These are phyloP conservation scores for Suricata suricatta DNA, from an alignment of 2,113 vertebrate species.

Conservation along the genomic window DNA sequence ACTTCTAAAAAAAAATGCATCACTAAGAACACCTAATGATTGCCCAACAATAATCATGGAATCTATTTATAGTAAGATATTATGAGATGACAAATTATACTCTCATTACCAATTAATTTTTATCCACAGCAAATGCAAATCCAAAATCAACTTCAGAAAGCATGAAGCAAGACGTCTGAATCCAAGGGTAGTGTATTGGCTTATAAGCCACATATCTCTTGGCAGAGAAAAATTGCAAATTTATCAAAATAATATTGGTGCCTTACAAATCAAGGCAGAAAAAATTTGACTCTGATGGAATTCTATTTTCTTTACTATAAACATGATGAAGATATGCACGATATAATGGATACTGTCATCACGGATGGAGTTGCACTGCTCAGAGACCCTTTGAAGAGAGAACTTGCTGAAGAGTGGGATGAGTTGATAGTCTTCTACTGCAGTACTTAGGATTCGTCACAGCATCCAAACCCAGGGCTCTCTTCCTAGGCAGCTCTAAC, in stretches of 20 bases:
- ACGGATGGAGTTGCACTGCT: not conserved
- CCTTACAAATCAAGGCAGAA: not conserved
- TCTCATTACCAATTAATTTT: not conserved
- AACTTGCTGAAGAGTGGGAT: not conserved
- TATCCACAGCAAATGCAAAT: not conserved
- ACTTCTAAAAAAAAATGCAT: not conserved
- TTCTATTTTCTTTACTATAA: not conserved
- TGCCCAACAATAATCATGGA: not conserved
- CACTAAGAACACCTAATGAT: not conserved
- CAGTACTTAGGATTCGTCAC: not conserved
- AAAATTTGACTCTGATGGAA: not conserved
- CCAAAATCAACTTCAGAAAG: not conserved
- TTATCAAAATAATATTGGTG: not conserved
- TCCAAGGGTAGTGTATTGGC: not conserved
- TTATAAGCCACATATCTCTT: not conserved
- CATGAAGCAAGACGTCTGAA: not conserved
- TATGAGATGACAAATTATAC: not conserved
- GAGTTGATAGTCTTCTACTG: not conserved
- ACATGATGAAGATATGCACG: not conserved
- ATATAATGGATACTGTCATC: not conserved
- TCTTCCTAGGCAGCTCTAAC: not conserved
- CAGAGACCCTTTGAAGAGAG: not conserved
- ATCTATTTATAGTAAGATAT: not conserved
- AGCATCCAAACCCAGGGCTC: not conserved
- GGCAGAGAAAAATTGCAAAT: not conserved